Evolutionary conservation across 1,140 invertebrate genomes (phyloP).

Genomic region (Luehdorfia chinensis): DNA sequence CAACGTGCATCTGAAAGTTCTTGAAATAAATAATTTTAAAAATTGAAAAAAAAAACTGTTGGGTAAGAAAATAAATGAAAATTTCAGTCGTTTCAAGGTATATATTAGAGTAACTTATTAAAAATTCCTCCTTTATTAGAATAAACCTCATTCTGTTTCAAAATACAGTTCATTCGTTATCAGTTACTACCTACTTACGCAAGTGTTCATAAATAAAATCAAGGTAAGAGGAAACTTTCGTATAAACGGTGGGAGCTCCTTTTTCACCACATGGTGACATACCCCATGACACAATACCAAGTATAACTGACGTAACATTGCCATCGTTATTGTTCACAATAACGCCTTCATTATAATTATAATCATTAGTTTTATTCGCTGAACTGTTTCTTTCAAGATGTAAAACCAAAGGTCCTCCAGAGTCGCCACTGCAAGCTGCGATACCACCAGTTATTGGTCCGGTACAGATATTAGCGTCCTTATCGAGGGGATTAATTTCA

Average conservation of each 20-base stretch:
- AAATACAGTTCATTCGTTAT: no score
- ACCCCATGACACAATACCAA: conserved; percentile 89
- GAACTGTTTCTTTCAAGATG: conserved; percentile 25
- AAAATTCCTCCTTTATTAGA: no score
- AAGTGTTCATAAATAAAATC: conserved; percentile 62
- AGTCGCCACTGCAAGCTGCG: conserved; percentile 82
- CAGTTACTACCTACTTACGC: no score
- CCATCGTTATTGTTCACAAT: conserved; percentile 14
- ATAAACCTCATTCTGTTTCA: no score
- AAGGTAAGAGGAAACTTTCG: conserved; percentile 80
- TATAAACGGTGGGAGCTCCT: conserved; percentile 84
- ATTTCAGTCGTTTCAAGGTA: no score
- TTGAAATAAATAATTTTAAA: no score
- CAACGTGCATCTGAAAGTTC: no score
- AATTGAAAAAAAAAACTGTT: no score
- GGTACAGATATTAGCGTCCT: conserved; percentile 79
- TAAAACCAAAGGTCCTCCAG: conserved; percentile 81
- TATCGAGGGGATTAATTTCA: conserved; percentile 58
- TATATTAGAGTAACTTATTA: no score
- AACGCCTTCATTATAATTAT: conserved; percentile 20
- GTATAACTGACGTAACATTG: conserved; percentile 37
- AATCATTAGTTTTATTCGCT: conserved; percentile 11
- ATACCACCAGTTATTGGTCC: conserved; percentile 77
- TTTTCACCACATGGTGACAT: conserved; percentile 81
- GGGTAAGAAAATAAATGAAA: no score